Conservation (phyloP, 2,888 invertebrate species). For the Polymixis lichenea region DNA sequence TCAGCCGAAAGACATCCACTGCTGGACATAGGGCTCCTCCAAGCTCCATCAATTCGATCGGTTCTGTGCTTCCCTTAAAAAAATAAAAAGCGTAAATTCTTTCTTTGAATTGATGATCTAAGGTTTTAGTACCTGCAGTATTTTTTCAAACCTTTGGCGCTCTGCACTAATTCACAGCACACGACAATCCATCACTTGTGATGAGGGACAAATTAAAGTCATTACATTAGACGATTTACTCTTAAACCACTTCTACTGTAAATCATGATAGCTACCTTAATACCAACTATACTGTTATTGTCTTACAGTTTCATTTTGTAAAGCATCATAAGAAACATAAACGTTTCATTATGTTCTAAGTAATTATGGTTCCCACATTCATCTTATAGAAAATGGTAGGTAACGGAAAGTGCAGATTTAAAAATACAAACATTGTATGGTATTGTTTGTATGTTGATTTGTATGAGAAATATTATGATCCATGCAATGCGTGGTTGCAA, state of each 20-base stretch:
- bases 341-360: conserved; percentile 53
- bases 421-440: conserved; percentile 49
- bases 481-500: neutral
- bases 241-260: conserved; percentile 10
- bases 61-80: no score
- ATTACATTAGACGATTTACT: conserved; percentile 39
- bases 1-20: no score
- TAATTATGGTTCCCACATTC: conserved; percentile 63
- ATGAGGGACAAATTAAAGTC: conserved; percentile 48
- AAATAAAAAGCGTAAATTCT: no score
- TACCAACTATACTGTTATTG: neutral
- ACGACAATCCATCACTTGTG: conserved; percentile 38
- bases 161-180: conserved; percentile 42
- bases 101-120: no score
- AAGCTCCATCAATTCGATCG: no score
- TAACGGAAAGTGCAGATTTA: conserved; percentile 52
- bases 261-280: neutral
- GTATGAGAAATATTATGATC: conserved; percentile 29
- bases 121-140: no score
- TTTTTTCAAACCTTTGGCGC: neutral
- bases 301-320: neutral
- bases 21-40: no score
- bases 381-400: conserved; percentile 51
- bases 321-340: conserved; percentile 42
- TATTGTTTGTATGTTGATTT: conserved; percentile 51